phyloP scores from a whole-genome alignment of 2,797 vertebrate species.

The Brachyrhaphis roseni region DNA sequence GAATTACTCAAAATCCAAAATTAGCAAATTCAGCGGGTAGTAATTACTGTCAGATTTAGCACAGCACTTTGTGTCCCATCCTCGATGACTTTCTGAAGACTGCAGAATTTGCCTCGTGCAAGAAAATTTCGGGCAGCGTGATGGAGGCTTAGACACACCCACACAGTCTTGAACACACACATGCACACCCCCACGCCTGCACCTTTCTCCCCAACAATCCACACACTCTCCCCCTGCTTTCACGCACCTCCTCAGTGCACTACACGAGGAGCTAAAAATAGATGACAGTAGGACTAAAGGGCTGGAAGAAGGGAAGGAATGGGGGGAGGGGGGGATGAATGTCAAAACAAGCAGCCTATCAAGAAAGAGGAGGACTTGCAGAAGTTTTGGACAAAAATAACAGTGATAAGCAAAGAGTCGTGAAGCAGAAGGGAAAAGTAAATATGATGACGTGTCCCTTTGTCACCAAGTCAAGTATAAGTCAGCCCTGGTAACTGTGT shows the following conservation, averaged over 20 bases:
- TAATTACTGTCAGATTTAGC: conserved; percentile 48
- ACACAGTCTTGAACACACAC: conserved; percentile 38
- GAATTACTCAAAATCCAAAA: conserved; percentile 56
- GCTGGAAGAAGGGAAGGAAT: conserved; percentile 50
- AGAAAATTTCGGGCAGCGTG: conserved; percentile 56
- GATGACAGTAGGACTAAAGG: conserved; percentile 58
- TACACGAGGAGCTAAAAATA: conserved; percentile 84
- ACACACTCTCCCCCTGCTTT: conserved; percentile 76
- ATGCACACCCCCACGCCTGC: conserved; percentile 29
- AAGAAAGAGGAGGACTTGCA: conserved; percentile 30
- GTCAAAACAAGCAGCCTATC: conserved; percentile 36
- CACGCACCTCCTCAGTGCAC: conserved; percentile 71
- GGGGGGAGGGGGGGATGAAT: conserved; percentile 46
- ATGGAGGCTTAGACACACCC: conserved; percentile 55
- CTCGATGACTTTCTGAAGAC: conserved; percentile 53
- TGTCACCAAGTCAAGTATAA: conserved; percentile 28
- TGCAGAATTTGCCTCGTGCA: conserved; percentile 59
- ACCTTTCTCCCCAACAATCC: conserved; percentile 61
- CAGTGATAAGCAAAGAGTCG: conserved; percentile 10
- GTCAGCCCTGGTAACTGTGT: conserved; percentile 22
- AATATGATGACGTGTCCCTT: conserved; percentile 17
- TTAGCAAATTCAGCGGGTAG: conserved; percentile 39
- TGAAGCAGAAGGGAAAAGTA: background rate
- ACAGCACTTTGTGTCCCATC: conserved; percentile 27
- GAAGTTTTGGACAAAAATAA: conserved; percentile 11